These are phyloP conservation scores for Pararge aegeria DNA, from an alignment of 1,140 invertebrate genomes.

Conservation along the genomic window DNA sequence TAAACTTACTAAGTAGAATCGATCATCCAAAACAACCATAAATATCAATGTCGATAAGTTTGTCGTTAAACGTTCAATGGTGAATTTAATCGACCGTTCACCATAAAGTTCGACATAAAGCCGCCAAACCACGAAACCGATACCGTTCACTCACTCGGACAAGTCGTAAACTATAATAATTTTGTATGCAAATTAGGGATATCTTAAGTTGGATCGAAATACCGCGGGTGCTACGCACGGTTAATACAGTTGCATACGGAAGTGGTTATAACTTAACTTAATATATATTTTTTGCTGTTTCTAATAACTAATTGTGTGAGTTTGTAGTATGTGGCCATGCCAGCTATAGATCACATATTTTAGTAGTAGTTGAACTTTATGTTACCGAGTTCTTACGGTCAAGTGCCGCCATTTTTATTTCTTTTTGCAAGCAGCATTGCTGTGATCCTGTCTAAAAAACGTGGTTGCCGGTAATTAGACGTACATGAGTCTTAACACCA, in stretches of 20 bases:
- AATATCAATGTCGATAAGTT: constrained; percentile 5
- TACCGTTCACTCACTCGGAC: constrained; percentile 37
- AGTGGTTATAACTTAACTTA: constrained; percentile 8
- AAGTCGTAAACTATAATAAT: constrained; percentile 42
- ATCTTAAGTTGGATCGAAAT: constrained; percentile 67
- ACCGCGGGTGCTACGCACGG: constrained; percentile 31
- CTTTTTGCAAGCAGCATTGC: too few species aligned
- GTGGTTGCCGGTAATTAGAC: too few species aligned
- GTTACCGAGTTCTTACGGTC: too few species aligned
- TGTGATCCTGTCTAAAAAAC: too few species aligned
- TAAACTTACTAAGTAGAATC: background rate
- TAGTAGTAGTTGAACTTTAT: too few species aligned
- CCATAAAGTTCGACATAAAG: constrained; percentile 21
- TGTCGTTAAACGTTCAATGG: constrained; percentile 22
- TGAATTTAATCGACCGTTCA: constrained; percentile 44
- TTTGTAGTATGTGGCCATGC: too few species aligned
- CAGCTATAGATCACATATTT: too few species aligned
- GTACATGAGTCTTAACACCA: too few species aligned
- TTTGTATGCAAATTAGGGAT: constrained; percentile 60
- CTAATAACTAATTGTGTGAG: too few species aligned
- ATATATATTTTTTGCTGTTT: background rate
- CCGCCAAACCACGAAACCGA: constrained; percentile 39
- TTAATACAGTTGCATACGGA: constrained; percentile 29
- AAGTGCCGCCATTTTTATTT: too few species aligned
- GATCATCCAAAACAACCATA: constrained; percentile 7